A percentile compares a stretch with the other conserved stretches of the same genome.
Conservation (phyloP, 1,140 invertebrate genomes). For the Lepidurus arcticus region DNA sequence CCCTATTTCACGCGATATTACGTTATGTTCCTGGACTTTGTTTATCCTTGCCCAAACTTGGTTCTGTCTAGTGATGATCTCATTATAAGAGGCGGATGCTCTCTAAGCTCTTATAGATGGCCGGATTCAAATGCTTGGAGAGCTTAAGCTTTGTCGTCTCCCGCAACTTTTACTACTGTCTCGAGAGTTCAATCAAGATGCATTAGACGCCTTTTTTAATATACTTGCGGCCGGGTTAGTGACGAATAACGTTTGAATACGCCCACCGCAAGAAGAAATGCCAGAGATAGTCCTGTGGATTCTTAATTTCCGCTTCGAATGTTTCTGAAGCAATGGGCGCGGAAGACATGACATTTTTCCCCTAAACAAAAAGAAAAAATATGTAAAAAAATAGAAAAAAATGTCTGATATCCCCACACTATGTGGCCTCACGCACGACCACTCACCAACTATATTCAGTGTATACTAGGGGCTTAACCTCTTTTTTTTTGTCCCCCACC, state of each 20-base stretch:
- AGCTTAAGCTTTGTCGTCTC: neutral
- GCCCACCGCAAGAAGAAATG: neutral
- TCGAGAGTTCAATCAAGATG: too few species aligned
- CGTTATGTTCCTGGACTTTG: neutral
- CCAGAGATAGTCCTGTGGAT: neutral
- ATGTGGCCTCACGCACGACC: conserved; percentile 16
- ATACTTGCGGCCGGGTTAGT: neutral
- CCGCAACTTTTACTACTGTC: neutral
- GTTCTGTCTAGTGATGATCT: neutral
- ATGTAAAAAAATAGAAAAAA: neutral
- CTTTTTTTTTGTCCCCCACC: neutral
- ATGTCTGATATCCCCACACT: neutral
- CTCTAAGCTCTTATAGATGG: neutral
- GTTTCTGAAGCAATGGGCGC: neutral
- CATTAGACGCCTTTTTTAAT: too few species aligned
- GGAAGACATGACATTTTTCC: neutral
- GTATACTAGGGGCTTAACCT: neutral
- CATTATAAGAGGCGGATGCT: conserved; percentile 21
- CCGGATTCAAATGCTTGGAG: neutral
- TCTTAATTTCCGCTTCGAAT: neutral
- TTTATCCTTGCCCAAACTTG: neutral
- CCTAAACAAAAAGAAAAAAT: neutral
- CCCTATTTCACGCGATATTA: neutral
- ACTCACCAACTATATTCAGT: neutral
- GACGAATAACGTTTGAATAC: neutral